These are phyloP conservation scores for Heliconius eleuchia DNA, from an alignment of 1,140 invertebrate genomes.

Conservation along the genomic window DNA sequence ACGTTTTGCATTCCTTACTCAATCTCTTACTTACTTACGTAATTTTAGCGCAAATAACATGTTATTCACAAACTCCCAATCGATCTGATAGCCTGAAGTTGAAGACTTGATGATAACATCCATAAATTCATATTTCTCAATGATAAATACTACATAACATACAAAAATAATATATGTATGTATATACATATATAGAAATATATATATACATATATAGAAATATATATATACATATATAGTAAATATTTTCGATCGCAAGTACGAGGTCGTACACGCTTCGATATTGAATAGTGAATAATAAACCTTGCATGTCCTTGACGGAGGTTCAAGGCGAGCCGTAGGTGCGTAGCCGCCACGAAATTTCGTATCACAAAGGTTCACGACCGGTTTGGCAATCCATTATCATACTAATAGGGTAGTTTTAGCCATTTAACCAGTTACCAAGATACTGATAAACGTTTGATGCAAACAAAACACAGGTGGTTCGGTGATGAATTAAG, in stretches of 20 bases:
- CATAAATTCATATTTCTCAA: conserved; percentile 14
- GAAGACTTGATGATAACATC: background rate
- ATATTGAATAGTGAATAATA: conserved; percentile 43
- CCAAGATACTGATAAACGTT: conserved; percentile 39
- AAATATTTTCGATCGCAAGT: conserved; percentile 34
- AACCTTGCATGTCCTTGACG: conserved; percentile 52
- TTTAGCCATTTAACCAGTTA: conserved; percentile 57
- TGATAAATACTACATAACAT: conserved; percentile 8
- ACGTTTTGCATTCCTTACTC: conserved; percentile 17
- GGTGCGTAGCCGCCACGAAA: conserved; percentile 52
- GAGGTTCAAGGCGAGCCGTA: conserved; percentile 57
- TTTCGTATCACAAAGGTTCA: conserved; percentile 57
- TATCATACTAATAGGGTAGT: conserved; percentile 71
- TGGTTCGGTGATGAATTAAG: conserved; percentile 30
- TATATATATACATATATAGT: conserved; percentile 14
- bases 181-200: background rate
- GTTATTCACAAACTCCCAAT: conserved; percentile 23
- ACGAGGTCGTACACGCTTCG: conserved; percentile 27
- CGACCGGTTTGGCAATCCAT: conserved; percentile 58
- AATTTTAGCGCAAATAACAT: conserved; percentile 22
- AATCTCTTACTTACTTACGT: conserved; percentile 15
- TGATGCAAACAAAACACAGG: conserved; percentile 43
- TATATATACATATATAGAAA: conserved; percentile 2
- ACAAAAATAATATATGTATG: background rate
- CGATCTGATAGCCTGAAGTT: conserved; percentile 2